Evolutionary conservation across 2,113 vertebrate species (phyloP).

Genomic region (Eublepharis macularius): DNA sequence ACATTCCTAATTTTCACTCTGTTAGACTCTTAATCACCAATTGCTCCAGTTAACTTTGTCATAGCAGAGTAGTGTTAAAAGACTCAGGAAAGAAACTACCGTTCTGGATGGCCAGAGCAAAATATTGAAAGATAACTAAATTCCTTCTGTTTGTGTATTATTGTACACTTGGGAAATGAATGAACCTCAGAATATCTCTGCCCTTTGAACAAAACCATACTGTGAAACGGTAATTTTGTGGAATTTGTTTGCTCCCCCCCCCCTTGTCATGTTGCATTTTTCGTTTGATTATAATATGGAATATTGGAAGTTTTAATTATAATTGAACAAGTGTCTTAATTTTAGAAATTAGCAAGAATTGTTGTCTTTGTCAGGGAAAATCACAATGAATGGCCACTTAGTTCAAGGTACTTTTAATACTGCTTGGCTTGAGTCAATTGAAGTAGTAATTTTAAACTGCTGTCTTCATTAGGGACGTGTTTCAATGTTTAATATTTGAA

Average conservation of each 20-base stretch:
- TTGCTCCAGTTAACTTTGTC: constrained; percentile 15
- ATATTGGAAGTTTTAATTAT: not conserved
- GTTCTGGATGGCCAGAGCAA: not conserved
- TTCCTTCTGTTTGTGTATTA: not conserved
- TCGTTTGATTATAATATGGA: not conserved
- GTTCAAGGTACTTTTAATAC: not conserved
- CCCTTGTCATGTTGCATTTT: not conserved
- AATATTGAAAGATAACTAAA: not conserved
- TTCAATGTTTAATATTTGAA: not conserved
- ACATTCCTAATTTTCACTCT: constrained; percentile 34
- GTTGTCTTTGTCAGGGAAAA: not conserved
- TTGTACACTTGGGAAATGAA: not conserved
- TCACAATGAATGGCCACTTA: not conserved
- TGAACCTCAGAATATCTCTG: not conserved
- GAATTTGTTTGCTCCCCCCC: not conserved
- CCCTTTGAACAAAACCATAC: not conserved
- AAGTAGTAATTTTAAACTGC: not conserved
- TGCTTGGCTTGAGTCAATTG: not conserved
- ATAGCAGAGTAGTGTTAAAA: not conserved
- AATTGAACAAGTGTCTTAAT: constrained; percentile 14
- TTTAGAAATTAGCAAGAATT: constrained; percentile 3
- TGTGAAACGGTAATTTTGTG: not conserved
- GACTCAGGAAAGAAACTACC: not conserved
- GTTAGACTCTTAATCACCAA: constrained; percentile 22
- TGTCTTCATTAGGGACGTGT: not conserved